A percentile compares a stretch with the other conserved stretches of the same genome.
Evolutionary conservation across 1,140 invertebrate genomes (phyloP).

Genomic region (Drosophila pseudoobscura): DNA sequence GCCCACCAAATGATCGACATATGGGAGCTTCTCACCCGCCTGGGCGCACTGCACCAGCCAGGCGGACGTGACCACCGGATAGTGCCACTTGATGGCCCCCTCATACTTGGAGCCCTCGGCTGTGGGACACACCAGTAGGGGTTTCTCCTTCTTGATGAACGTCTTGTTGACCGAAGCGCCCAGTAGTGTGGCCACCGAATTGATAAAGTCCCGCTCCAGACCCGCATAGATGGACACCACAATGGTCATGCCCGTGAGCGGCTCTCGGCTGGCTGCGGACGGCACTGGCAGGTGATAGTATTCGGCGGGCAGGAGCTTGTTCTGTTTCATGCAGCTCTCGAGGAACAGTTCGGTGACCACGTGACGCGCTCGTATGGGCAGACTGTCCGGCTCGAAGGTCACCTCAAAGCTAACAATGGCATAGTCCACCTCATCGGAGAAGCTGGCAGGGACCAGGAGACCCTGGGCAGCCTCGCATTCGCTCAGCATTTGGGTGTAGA

Average conservation of each 20-base stretch:
- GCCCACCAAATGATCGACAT: slow-evolving; percentile 86
- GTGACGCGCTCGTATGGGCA: slow-evolving; percentile 84
- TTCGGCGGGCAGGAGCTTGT: slow-evolving; percentile 85
- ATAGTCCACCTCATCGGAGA: slow-evolving; percentile 85
- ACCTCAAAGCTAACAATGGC: slow-evolving; percentile 84
- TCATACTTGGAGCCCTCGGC: slow-evolving; percentile 91
- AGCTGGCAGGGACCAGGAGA: slow-evolving; percentile 83
- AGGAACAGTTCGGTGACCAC: slow-evolving; percentile 86
- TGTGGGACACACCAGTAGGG: slow-evolving; percentile 87
- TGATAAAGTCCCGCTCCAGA: slow-evolving; percentile 89
- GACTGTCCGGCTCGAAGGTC: slow-evolving; percentile 58
- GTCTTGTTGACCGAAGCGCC: slow-evolving; percentile 87
- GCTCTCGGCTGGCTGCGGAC: slow-evolving; percentile 83
- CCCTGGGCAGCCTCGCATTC: slow-evolving; percentile 84
- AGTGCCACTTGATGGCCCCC: slow-evolving; percentile 92
- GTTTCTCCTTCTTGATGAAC: slow-evolving; percentile 85
- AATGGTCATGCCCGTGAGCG: slow-evolving; percentile 89
- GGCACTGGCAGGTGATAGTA: slow-evolving; percentile 88
- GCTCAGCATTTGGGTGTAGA: slow-evolving; percentile 73
- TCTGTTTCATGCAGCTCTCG: slow-evolving; percentile 86
- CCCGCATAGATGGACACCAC: slow-evolving; percentile 90
- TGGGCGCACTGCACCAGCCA: slow-evolving; percentile 91
- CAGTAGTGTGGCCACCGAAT: slow-evolving; percentile 87
- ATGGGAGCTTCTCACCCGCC: slow-evolving; percentile 84
- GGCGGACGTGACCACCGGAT: slow-evolving; percentile 88